Percentiles rank a stretch among this genome's conserved stretches.
Conservation (phyloP, 2,797 vertebrate species). For the Lerista edwardsae region DNA sequence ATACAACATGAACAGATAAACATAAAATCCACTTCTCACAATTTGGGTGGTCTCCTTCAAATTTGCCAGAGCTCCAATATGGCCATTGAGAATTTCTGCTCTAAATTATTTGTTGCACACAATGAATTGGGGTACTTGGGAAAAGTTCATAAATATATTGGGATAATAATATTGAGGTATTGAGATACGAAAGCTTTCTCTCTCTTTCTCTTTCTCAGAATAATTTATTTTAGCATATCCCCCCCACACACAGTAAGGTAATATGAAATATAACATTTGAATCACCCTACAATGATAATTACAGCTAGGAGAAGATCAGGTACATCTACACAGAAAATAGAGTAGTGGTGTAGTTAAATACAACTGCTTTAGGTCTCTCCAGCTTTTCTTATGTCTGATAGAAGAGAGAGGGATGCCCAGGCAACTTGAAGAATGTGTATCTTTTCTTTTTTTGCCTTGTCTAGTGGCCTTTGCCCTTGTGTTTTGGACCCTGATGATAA, state of each 20-base stretch:
- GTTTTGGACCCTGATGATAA: constrained; percentile 59
- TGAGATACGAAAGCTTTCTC: too few species aligned
- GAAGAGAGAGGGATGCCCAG: not conserved
- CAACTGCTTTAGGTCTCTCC: not conserved
- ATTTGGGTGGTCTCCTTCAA: too few species aligned
- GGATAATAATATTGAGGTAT: too few species aligned
- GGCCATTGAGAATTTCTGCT: too few species aligned
- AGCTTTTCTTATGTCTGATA: not conserved
- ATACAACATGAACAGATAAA: too few species aligned
- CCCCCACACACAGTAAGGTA: not conserved
- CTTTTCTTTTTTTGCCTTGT: not conserved
- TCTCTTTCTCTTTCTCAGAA: too few species aligned
- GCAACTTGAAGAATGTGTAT: not conserved
- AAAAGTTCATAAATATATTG: constrained; percentile 6
- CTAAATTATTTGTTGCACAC: not conserved
- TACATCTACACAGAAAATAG: not conserved
- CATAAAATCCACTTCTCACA: too few species aligned
- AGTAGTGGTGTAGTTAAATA: not conserved
- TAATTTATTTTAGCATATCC: not conserved
- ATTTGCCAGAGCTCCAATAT: too few species aligned
- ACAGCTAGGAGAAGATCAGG: not conserved
- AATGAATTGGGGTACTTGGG: constrained; percentile 4
- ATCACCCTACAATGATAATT: not conserved
- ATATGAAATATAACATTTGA: not conserved
- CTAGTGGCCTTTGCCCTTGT: constrained; percentile 71